Conservation (phyloP, 2,113 vertebrate genomes). For the Aix galericulata region DNA sequence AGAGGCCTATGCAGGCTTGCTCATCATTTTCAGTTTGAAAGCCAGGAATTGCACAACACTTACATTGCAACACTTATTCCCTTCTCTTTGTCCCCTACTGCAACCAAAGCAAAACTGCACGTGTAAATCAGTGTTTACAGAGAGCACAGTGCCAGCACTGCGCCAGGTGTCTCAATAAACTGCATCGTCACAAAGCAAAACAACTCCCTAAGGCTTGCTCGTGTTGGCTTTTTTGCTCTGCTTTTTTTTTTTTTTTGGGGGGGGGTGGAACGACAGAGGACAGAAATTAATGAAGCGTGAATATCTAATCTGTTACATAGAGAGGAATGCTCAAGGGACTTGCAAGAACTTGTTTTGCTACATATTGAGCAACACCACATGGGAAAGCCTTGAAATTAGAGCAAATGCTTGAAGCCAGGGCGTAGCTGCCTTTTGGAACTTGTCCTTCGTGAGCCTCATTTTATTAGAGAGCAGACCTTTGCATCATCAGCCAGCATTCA, state of each 20-base stretch:
- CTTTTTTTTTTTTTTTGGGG: not conserved
- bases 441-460: not conserved
- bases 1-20: not conserved
- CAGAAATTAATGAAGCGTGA: not conserved
- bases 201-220: not conserved
- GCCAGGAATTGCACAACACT: conserved; percentile 35
- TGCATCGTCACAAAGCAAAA: not conserved
- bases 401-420: conserved; percentile 52
- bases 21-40: conserved; percentile 33
- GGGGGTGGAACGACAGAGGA: not conserved
- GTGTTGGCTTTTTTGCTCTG: not conserved
- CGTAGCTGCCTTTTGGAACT: conserved; percentile 17
- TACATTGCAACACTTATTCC: not conserved
- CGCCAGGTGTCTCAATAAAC: not conserved
- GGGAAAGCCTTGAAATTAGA: conserved; percentile 54
- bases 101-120: not conserved
- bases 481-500: not conserved
- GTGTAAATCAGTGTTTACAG: not conserved
- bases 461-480: conserved; percentile 58
- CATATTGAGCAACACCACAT: conserved; percentile 57
- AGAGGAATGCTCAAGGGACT: conserved; percentile 35
- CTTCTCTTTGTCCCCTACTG: not conserved
- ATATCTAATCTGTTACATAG: not conserved
- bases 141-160: not conserved
- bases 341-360: conserved; percentile 48